Conservation (phyloP, 2,888 invertebrate species). For the Dexiosoma caninum region DNA sequence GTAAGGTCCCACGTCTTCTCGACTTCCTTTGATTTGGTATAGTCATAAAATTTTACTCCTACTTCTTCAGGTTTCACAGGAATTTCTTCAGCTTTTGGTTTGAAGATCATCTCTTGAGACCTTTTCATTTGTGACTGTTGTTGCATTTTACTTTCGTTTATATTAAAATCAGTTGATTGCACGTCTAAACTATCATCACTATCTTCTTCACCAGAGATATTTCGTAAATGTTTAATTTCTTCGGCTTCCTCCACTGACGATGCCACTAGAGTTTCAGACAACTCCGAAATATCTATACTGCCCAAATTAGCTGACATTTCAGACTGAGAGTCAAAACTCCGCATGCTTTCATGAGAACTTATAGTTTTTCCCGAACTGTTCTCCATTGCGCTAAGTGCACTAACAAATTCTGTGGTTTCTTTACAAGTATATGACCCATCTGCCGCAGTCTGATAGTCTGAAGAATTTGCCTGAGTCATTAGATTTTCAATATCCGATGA, state of each 20-base stretch:
- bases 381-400: constrained; percentile 88
- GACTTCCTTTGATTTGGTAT: constrained; percentile 69
- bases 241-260: constrained; percentile 85
- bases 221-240: constrained; percentile 80
- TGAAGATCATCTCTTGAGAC: constrained; percentile 94
- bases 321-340: constrained; percentile 86
- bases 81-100: constrained; percentile 80
- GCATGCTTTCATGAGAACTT: constrained; percentile 94
- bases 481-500: constrained; percentile 93
- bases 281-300: constrained; percentile 93
- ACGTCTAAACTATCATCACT: constrained; percentile 78
- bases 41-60: constrained; percentile 71
- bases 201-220: constrained; percentile 79
- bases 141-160: constrained; percentile 79
- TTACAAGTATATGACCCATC: constrained; percentile 87
- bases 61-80: constrained; percentile 71
- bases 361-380: constrained; percentile 75
- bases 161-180: constrained; percentile 63
- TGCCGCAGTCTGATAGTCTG: constrained; percentile 92
- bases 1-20: constrained; percentile 72
- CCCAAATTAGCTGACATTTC: constrained; percentile 93
- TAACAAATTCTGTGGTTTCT: constrained; percentile 91
- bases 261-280: constrained; percentile 94
- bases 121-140: constrained; percentile 88
- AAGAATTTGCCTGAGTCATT: constrained; percentile 85